Base-by-base conservation (phyloP, 2,888 invertebrate genomes). In the Leptopilina drosophilae region DNA sequence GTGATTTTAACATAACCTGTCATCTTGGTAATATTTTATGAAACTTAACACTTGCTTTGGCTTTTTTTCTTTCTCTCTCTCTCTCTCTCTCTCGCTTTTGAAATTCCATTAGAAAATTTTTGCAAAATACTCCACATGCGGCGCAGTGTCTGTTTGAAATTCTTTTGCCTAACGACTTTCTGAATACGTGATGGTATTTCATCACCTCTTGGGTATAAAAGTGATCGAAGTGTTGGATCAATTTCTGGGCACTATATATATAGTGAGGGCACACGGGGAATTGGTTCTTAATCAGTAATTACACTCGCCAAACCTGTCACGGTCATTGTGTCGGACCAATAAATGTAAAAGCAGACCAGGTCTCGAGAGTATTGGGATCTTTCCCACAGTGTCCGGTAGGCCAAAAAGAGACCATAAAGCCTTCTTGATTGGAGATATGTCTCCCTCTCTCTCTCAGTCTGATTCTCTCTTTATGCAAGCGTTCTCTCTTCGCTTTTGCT, bases 311-410 rank as follows among this genome's bases (percentile, higher is more conserved):
- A 78, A 76, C 76, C 78, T 78, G 78, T 78, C 78, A 78, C 62
- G 76, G 65, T 64, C 65, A 64, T 81, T 81, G 64, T 80, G 80
- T 76, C 65, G 76, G 33, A 77, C 77, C 66, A 15, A 53, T 66
- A 26, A 62, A 20, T 20, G 8, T 62, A 62, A 62, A 62, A 59
- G 9, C 9, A 11, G 59, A 75, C 53, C 42, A 75, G 40, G 65
- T 20, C 78, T 33, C 33, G 33, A 3, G 67, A 79, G 78, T 81
- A 81, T 82, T 82, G 78, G 80, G 77, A 82, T 83, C 84, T 87
- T 90, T 90, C 90, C 89, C 90, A 90, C 89, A 89, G 89, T 89
- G 89, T 87, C 89, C 87, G 85, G 89, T 88, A 86, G 86, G 83
- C 87, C 87, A 81, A 86, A 88, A 86, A 86, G 83, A 88, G 86